phyloP scores from a whole-genome alignment of 2,797 vertebrate species.

The Melanotaenia parkinsoni region DNA sequence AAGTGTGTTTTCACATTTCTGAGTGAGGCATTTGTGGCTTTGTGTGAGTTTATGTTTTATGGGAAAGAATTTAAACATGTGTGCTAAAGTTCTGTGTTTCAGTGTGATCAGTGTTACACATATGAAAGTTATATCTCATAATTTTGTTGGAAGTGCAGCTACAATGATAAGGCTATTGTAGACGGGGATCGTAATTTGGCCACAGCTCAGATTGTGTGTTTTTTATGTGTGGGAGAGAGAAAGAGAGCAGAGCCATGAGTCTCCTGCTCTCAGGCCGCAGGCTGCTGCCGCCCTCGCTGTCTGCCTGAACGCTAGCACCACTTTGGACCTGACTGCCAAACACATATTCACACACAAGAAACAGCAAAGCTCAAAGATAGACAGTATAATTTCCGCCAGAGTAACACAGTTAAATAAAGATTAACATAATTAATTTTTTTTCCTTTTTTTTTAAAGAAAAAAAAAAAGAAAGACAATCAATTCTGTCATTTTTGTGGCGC shows the following conservation, averaged over 20 bases:
- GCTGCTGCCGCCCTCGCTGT: conserved; percentile 73
- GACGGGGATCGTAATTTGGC: conserved; percentile 69
- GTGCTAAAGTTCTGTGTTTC: conserved; percentile 60
- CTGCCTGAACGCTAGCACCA: conserved; percentile 73
- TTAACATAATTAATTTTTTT: conserved; percentile 27
- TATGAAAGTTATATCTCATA: conserved; percentile 54
- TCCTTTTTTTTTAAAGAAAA: conserved; percentile 17
- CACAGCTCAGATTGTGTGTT: conserved; percentile 51
- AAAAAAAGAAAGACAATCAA: conserved; percentile 36
- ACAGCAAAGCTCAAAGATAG: conserved; percentile 53
- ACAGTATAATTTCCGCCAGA: conserved; percentile 61
- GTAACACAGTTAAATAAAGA: conserved; percentile 68
- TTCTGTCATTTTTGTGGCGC: conserved; percentile 65
- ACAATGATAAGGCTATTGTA: conserved; percentile 67
- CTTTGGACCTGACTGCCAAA: conserved; percentile 75
- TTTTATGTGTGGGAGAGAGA: conserved; percentile 37
- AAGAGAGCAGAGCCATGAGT: conserved; percentile 51
- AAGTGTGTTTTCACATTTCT: conserved; percentile 58
- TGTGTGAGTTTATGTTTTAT: conserved; percentile 44
- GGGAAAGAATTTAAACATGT: conserved; percentile 52
- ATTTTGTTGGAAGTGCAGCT: conserved; percentile 63
- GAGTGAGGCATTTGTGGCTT: conserved; percentile 53
- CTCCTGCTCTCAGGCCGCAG: conserved; percentile 73
- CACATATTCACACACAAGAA: conserved; percentile 61
- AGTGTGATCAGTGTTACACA: conserved; percentile 37